These are phyloP conservation scores for Samia ricini DNA, from an alignment of 1,140 invertebrate species.

Conservation along the genomic window DNA sequence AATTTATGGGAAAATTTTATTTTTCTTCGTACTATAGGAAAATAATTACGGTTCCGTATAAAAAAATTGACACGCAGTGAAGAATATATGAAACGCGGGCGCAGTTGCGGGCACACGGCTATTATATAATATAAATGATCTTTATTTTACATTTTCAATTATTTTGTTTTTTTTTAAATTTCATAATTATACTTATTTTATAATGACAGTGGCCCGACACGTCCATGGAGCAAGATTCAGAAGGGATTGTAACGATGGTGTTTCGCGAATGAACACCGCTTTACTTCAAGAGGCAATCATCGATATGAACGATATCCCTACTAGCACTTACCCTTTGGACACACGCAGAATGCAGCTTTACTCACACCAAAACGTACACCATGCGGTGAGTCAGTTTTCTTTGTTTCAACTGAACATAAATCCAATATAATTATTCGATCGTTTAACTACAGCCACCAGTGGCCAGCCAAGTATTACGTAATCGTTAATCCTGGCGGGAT, in stretches of 20 bases:
- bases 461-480: neutral
- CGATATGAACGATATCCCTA: conserved; percentile 63
- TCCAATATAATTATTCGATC: conserved; percentile 8
- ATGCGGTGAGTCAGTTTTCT: conserved; percentile 47
- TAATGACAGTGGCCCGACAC: conserved; percentile 47
- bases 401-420: conserved; percentile 20
- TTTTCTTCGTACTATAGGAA: too few species aligned
- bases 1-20: too few species aligned
- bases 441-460: neutral
- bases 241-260: conserved; percentile 36
- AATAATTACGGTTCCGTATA: too few species aligned
- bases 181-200: too few species aligned
- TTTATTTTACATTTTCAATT: too few species aligned
- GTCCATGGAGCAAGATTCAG: conserved; percentile 49
- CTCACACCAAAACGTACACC: conserved; percentile 49
- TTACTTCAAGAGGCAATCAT: conserved; percentile 31
- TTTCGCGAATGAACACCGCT: conserved; percentile 33
- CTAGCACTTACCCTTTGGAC: conserved; percentile 43
- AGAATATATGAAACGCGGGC: too few species aligned
- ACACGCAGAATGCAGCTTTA: conserved; percentile 62
- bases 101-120: too few species aligned
- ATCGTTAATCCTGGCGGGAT: too few species aligned
- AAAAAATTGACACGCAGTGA: too few species aligned
- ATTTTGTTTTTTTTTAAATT: too few species aligned
- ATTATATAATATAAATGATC: too few species aligned